phyloP scores from a whole-genome alignment of 2,888 invertebrate species.

The Thyatira batis region DNA sequence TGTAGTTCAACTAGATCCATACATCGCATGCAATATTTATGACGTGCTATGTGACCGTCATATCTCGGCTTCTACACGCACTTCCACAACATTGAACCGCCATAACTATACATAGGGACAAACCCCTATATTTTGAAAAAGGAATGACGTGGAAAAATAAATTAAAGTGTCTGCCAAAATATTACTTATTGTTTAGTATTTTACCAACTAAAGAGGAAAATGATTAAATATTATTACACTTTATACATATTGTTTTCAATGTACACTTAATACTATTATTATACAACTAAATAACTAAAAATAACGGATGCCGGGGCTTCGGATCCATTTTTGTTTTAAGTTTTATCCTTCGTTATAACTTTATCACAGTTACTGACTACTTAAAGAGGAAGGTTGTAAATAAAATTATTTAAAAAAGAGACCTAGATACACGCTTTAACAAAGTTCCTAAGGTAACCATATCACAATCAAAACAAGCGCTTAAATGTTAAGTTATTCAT shows the following conservation, averaged over 20 bases:
- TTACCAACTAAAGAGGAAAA: no score
- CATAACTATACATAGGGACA: conserved; percentile 61
- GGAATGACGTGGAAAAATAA: conserved; percentile 25
- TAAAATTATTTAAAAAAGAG: not conserved
- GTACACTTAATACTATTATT: no score
- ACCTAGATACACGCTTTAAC: no score
- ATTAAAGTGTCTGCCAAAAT: conserved; percentile 1
- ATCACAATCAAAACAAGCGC: not conserved
- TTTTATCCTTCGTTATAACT: no score
- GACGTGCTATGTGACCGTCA: conserved; percentile 54
- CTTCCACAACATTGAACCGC: conserved; percentile 73
- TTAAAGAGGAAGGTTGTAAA: no score
- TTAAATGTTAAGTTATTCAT: conserved; percentile 7
- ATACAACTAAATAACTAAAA: no score
- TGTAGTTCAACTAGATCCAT: conserved; percentile 46
- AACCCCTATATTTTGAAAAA: conserved; percentile 42
- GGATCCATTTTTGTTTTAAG: no score
- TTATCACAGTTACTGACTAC: no score
- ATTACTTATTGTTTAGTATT: conserved; percentile 4
- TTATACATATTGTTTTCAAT: no score
- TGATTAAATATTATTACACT: no score
- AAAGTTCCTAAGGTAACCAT: not conserved
- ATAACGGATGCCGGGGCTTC: no score
- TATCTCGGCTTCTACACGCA: conserved; percentile 70
- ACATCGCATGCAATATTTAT: conserved; percentile 63